Conservation (phyloP, 2,797 vertebrate species). For the Phrynocephalus guinanensis region DNA sequence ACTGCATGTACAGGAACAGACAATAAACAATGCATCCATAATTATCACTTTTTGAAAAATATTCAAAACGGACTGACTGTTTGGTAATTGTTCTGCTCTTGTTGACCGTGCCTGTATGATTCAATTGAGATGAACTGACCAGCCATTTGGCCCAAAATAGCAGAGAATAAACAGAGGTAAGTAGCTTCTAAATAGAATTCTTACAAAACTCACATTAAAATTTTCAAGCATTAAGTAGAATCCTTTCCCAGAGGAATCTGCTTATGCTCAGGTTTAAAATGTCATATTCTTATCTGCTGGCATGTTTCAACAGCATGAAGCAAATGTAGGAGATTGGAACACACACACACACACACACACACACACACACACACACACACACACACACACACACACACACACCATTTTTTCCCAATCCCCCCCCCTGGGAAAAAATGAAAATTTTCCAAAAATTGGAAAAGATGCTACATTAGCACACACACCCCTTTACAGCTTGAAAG, state of each 20-base stretch:
- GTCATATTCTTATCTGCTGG: not conserved
- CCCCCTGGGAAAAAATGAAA: no score
- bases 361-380: no score
- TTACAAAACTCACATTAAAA: not conserved
- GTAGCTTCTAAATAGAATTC: not conserved
- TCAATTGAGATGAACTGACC: not conserved
- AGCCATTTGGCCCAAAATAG: no score
- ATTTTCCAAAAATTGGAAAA: no score
- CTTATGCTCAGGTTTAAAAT: not conserved
- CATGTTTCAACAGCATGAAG: not conserved
- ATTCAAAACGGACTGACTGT: not conserved
- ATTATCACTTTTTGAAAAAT: not conserved
- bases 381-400: no score
- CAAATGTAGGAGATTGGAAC: not conserved
- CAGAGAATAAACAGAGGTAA: no score
- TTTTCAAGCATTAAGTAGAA: not conserved
- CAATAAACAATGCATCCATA: not conserved
- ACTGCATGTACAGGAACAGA: not conserved
- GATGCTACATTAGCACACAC: no score
- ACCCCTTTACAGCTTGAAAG: no score
- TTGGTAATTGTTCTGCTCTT: not conserved
- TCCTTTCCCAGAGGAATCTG: not conserved
- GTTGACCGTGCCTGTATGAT: not conserved
- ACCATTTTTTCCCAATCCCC: no score
- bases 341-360: no score